phyloP scores from a whole-genome alignment of 92 coral and sea anemone species.

The Palythoa grandiflora region DNA sequence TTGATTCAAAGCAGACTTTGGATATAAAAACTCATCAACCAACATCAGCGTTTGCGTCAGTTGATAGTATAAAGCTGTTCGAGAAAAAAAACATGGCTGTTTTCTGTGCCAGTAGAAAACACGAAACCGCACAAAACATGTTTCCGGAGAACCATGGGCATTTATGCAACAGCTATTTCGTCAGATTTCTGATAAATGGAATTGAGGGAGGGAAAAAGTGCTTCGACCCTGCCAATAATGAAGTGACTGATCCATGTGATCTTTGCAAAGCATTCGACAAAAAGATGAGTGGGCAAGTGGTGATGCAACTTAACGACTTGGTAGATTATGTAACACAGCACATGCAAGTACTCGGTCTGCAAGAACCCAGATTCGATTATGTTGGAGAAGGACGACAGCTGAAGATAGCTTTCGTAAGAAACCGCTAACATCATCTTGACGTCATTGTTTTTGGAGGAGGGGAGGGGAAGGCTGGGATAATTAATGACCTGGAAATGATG shows the following conservation, averaged over 20 bases:
- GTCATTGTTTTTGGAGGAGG: too few species aligned
- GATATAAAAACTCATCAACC: neutral
- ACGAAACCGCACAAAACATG: neutral
- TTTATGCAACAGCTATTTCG: slow-evolving; percentile 16
- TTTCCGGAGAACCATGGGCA: neutral
- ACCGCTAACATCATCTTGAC: neutral
- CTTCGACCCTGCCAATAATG: neutral
- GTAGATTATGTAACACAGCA: neutral
- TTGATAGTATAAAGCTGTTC: neutral
- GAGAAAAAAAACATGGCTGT: neutral
- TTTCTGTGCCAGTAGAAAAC: slow-evolving; percentile 8
- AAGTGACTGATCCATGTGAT: neutral
- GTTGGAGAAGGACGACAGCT: neutral
- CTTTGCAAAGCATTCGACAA: slow-evolving; percentile 1
- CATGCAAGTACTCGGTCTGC: neutral
- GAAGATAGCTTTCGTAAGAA: neutral
- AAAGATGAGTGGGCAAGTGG: neutral
- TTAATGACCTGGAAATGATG: too few species aligned
- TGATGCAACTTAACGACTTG: neutral
- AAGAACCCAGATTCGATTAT: neutral
- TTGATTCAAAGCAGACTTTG: neutral
- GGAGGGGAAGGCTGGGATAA: too few species aligned
- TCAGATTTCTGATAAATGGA: slow-evolving; percentile 18
- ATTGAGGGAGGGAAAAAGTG: slow-evolving; percentile 18
- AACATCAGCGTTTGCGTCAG: neutral